Evolutionary conservation across 1,140 invertebrate genomes (phyloP).

Genomic region (Archivesica marissinica): DNA sequence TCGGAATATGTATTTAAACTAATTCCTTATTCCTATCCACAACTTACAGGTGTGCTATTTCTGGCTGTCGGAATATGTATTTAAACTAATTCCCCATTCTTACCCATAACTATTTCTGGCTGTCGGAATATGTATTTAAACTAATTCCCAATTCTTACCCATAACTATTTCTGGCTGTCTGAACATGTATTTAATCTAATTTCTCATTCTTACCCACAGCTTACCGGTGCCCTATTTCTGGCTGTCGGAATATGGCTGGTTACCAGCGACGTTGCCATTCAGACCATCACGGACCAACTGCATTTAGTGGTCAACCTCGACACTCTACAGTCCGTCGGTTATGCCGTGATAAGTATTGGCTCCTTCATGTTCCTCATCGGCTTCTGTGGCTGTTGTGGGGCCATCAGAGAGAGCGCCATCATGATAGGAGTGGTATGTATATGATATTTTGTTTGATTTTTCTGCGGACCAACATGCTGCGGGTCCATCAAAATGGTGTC

Average conservation of each 20-base stretch:
- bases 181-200: neutral
- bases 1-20: too few relatives aligned
- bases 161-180: neutral
- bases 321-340: slow-evolving; percentile 82
- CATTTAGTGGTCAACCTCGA: slow-evolving; percentile 82
- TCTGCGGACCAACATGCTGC: neutral
- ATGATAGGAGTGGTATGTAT: slow-evolving; percentile 89
- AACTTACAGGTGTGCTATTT: too few relatives aligned
- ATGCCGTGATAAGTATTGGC: slow-evolving; percentile 90
- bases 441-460: neutral
- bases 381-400: slow-evolving; percentile 95
- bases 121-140: too few relatives aligned
- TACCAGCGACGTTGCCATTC: slow-evolving; percentile 88
- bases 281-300: slow-evolving; percentile 83
- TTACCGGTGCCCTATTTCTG: slow-evolving; percentile 89
- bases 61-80: too few relatives aligned
- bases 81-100: neutral
- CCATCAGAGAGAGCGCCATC: slow-evolving; percentile 92
- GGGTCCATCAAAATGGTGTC: too few relatives aligned
- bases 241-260: slow-evolving; percentile 90
- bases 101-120: neutral
- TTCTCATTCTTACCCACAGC: too few relatives aligned
- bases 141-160: neutral
- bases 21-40: too few relatives aligned
- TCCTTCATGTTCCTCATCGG: slow-evolving; percentile 92